Base-by-base conservation (phyloP, 1,140 invertebrate species). In the Bradynema listronoti region DNA sequence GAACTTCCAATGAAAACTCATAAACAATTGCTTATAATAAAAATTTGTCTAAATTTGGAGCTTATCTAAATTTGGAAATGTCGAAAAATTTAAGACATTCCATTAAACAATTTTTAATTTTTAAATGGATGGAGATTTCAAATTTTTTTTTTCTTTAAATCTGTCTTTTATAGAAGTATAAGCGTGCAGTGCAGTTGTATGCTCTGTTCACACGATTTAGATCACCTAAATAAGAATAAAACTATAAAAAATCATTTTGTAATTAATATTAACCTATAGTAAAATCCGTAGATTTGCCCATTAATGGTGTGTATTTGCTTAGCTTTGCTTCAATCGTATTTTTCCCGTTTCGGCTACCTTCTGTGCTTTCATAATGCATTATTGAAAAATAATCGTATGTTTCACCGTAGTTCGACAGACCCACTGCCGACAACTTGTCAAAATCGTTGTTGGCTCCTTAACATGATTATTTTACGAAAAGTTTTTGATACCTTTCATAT, bases 271-370 rank as follows among this genome's bases (percentile, higher is more conserved):
- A 29, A 49, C 59, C 72, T 34, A 55, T 43, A 4, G 74, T 78
- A 56, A 77, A 77, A 59, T 77, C 74, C 4, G 65, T 71, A 5
- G 69, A 71, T 52, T 75, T 78, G 24, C 74, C 74, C 74, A 77
- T 77, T 29, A 78, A 47, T 24, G 58, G 36, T 16, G 73, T 77
- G 51, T 58, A 77, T 4, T 42, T 57, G 1, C 57, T 9, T 14
- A 57, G 41, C 36, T 73, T 72, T 4, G 74, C 71, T 58, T 74
- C 73, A 19, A 77, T 77, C 1, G 76, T 78, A 34, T 73, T 77
- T 22, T 64, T 57, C 4, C 75, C 75, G 50, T 78, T 77, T 49
- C 61, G 49, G 46, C 65, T 71, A 7, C 68, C 73, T 65, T 74
- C 73, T 36, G 66, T 75, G 9, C 45, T 51, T 45, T 62, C 60